These are phyloP conservation scores for Alloscopus bannaensis DNA, from an alignment of 2,888 invertebrate genomes.

Conservation along the genomic window DNA sequence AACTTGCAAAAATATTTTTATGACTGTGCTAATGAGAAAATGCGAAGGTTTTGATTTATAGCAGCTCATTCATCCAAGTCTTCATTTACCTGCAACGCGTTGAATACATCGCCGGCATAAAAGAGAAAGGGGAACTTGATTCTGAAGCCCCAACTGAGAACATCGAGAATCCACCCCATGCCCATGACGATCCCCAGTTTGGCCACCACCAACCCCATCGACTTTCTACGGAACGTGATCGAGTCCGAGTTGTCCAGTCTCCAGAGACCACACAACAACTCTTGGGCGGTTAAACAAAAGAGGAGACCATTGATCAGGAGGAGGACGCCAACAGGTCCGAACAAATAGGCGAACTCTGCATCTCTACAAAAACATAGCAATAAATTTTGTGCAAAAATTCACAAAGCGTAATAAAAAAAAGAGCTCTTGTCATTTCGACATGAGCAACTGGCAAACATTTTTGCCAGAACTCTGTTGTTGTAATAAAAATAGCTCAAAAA, in stretches of 20 bases:
- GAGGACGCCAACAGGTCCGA: constrained; percentile 71
- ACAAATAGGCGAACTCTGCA: constrained; percentile 71
- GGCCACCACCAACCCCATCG: constrained; percentile 72
- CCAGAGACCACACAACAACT: constrained; percentile 72
- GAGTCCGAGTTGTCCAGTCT: constrained; percentile 68
- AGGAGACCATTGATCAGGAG: constrained; percentile 70
- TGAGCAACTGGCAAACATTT: not conserved
- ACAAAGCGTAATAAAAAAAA: too few species aligned
- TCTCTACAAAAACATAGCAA: constrained; percentile 52
- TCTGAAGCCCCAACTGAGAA: constrained; percentile 69
- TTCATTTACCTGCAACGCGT: constrained; percentile 69
- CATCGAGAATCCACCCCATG: constrained; percentile 73
- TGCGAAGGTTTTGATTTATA: not conserved
- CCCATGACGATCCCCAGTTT: constrained; percentile 73
- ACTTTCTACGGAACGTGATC: constrained; percentile 70
- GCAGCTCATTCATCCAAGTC: too few species aligned
- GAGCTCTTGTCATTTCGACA: too few species aligned
- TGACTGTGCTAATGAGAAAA: not conserved
- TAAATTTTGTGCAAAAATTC: not conserved
- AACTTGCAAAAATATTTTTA: not conserved
- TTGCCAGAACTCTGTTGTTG: not conserved
- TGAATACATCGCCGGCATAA: constrained; percentile 52
- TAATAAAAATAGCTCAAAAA: not conserved
- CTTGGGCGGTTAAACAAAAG: constrained; percentile 72
- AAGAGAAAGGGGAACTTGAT: constrained; percentile 66